Evolutionary conservation across 2,888 invertebrate genomes (phyloP).

Genomic region (Vesta saturnalis): DNA sequence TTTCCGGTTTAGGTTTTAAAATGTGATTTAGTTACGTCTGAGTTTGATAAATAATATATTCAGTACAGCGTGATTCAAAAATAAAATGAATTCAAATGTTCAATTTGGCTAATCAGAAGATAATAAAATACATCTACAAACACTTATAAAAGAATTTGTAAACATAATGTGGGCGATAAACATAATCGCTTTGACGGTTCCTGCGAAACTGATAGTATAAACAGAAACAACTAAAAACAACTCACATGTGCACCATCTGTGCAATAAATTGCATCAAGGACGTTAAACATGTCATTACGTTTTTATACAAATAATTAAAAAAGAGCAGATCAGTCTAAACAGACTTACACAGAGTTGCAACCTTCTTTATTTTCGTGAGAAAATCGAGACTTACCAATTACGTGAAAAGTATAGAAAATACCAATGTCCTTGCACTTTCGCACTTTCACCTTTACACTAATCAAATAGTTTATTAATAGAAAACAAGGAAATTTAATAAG

Average conservation of each 20-base stretch:
- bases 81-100: background rate
- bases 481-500: slow-evolving; percentile 5
- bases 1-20: too few species aligned
- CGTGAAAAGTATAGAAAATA: background rate
- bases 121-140: background rate
- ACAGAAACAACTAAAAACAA: slow-evolving; percentile 12
- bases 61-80: too few species aligned
- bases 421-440: too few species aligned
- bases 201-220: slow-evolving; percentile 20
- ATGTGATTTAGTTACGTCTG: too few species aligned
- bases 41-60: too few species aligned
- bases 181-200: slow-evolving; percentile 20
- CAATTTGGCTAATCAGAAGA: background rate
- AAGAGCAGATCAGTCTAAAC: background rate
- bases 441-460: slow-evolving; percentile 1
- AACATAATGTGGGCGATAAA: slow-evolving; percentile 19
- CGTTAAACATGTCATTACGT: slow-evolving; percentile 10
- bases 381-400: too few species aligned
- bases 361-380: too few species aligned
- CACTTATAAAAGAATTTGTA: slow-evolving; percentile 15
- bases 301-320: slow-evolving; percentile 1
- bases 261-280: slow-evolving; percentile 27
- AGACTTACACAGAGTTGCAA: background rate
- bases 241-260: slow-evolving; percentile 28
- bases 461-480: background rate